Percentiles rank a stretch among this genome's conserved stretches.
phyloP scores from a whole-genome alignment of 2,888 invertebrate genomes.

The Criorhina ranunculi region DNA sequence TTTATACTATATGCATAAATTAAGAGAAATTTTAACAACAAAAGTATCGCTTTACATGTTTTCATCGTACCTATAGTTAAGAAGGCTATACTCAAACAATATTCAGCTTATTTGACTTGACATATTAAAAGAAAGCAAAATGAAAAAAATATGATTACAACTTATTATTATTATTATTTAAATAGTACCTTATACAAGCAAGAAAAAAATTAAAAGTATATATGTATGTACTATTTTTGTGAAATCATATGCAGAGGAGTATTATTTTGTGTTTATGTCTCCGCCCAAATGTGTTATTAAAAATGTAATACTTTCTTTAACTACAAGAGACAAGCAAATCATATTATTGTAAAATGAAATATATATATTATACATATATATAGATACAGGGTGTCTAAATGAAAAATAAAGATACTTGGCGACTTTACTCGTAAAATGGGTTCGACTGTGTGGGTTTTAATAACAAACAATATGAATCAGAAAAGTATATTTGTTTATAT shows the following conservation, averaged over 20 bases:
- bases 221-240: background rate
- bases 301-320: slow-evolving; percentile 32
- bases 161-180: background rate
- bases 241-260: slow-evolving; percentile 26
- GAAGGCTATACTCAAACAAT: slow-evolving; percentile 18
- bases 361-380: slow-evolving; percentile 14
- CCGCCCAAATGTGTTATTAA: slow-evolving; percentile 29
- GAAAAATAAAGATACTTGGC: slow-evolving; percentile 14
- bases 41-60: slow-evolving; percentile 36
- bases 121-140: background rate
- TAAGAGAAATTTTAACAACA: slow-evolving; percentile 10
- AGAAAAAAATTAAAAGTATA: background rate
- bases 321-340: slow-evolving; percentile 37
- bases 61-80: slow-evolving; percentile 41
- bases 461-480: too few relatives aligned
- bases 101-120: slow-evolving; percentile 1
- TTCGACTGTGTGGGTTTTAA: too few relatives aligned
- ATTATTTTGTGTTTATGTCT: slow-evolving; percentile 42
- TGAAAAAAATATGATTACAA: background rate
- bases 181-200: background rate
- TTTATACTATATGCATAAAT: background rate
- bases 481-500: too few relatives aligned
- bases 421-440: background rate
- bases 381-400: slow-evolving; percentile 39
- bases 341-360: slow-evolving; percentile 29